Evolutionary conservation across 1,140 invertebrate species (phyloP).

Genomic region (Anastatus disparis): DNA sequence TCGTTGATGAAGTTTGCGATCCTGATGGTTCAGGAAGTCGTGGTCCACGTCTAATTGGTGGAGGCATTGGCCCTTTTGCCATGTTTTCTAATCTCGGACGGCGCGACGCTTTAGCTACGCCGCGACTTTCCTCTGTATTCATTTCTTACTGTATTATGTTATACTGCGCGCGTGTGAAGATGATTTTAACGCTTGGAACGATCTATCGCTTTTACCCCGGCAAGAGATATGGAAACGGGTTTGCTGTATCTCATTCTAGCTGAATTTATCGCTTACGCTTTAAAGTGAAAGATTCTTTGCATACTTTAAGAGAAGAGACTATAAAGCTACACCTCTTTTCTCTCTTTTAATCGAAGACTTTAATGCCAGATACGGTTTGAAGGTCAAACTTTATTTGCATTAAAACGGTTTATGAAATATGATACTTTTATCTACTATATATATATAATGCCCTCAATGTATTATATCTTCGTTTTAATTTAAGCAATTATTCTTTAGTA

Average conservation of each 20-base stretch:
- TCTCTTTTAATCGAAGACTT: background rate
- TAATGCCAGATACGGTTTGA: background rate
- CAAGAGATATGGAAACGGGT: constrained; percentile 18
- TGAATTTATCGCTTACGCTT: background rate
- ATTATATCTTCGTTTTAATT: no score
- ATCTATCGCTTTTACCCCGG: background rate
- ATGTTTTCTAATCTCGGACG: background rate
- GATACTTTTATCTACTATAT: constrained; percentile 1
- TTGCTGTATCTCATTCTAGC: constrained; percentile 29
- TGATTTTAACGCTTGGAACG: background rate
- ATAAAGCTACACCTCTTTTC: background rate
- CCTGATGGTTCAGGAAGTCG: background rate
- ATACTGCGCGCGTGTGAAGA: background rate
- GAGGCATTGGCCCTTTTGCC: constrained; percentile 3
- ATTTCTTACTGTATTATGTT: background rate
- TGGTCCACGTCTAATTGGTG: constrained; percentile 17
- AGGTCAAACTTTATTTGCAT: background rate
- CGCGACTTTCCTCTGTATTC: background rate
- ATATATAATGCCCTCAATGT: background rate
- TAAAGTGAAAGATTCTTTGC: constrained; percentile 20
- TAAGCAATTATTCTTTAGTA: no score
- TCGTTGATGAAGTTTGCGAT: background rate
- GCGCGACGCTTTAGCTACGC: background rate
- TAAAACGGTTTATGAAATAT: background rate
- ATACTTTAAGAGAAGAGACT: background rate